Percentiles rank a stretch among this genome's conserved stretches.
phyloP scores from a whole-genome alignment of 2,888 invertebrate genomes.

The Spisula subtruncata region DNA sequence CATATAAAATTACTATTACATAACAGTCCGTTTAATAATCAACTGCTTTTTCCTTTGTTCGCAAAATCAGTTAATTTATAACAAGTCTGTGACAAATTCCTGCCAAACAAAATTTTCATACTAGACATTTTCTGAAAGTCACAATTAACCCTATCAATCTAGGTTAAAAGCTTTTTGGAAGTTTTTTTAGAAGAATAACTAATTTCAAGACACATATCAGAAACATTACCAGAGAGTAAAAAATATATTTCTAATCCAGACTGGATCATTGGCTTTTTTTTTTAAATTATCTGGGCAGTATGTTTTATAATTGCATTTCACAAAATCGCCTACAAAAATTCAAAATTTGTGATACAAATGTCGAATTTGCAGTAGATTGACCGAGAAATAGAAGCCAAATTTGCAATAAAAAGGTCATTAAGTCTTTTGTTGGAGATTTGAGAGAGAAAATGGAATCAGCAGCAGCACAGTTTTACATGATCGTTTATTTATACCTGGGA shows the following conservation, averaged over 20 bases:
- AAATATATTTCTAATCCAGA: too few relatives aligned
- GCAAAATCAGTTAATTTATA: not conserved
- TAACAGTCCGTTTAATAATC: too few relatives aligned
- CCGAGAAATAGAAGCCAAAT: too few relatives aligned
- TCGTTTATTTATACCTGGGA: conserved; percentile 55
- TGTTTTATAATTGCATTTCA: too few relatives aligned
- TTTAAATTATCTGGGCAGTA: too few relatives aligned
- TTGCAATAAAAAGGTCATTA: too few relatives aligned
- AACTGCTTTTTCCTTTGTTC: not conserved
- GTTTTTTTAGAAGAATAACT: not conserved
- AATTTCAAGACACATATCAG: not conserved
- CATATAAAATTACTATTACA: not conserved
- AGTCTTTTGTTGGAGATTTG: not conserved
- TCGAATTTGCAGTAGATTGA: too few relatives aligned
- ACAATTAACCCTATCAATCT: not conserved
- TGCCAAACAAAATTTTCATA: not conserved
- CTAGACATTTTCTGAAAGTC: not conserved
- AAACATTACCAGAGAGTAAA: too few relatives aligned
- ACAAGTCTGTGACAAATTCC: not conserved
- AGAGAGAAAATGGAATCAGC: not conserved
- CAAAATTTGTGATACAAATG: too few relatives aligned
- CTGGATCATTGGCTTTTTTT: too few relatives aligned
- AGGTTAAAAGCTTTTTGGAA: not conserved
- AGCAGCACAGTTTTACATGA: not conserved
- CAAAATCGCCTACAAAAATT: too few relatives aligned